Evolutionary conservation across 2,888 invertebrate species (phyloP), one percentile per base, ranked within the genome.

Genomic region (Crocallis elinguaria): DNA sequence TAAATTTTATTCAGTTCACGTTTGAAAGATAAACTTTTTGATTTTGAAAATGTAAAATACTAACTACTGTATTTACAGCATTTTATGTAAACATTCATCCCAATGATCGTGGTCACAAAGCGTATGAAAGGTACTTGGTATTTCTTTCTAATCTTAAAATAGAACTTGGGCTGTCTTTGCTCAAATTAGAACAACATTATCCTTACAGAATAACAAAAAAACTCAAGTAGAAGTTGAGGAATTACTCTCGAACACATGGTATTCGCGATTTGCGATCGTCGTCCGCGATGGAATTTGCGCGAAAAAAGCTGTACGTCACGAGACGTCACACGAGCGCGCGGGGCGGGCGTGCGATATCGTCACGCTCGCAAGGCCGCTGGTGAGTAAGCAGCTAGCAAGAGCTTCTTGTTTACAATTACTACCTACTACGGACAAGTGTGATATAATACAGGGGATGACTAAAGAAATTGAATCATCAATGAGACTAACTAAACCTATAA

Each of bases 251-350:
- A 41, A 2, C 45, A 29, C 30, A 32, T 50, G 60, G 60, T 49
- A 60, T 67, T 66, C 64, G 65, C 67, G 62, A 68, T 67, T 65
- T 61, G 80, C 79, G 82, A 79, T 79, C 84, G 77, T 73, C 76
- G 84, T 66, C 82, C 84, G 77, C 83, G 50, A 61, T 75, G 86
- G 88, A 88, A 86, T 85, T 89, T 88, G 88, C 88, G 89, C 88
- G 88, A 90, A 90, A 90, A 88, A 84, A 77, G 58, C 52, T 66
- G 71, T 77, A 86, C 89, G 88, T 88, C 88, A 88, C 79, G 69
- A 60, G 52, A 71, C 72, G 74, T 71, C 77, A 83, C 84, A 49
- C 17, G 49, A 75, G 68, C 69, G 60, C 42, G 60, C 62, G 64
- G 60, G 70, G 64, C 71, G 74, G 77, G 73, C 73, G 73, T 66